Conservation (phyloP, 2,113 vertebrate species). For the Pedionomus torquatus region DNA sequence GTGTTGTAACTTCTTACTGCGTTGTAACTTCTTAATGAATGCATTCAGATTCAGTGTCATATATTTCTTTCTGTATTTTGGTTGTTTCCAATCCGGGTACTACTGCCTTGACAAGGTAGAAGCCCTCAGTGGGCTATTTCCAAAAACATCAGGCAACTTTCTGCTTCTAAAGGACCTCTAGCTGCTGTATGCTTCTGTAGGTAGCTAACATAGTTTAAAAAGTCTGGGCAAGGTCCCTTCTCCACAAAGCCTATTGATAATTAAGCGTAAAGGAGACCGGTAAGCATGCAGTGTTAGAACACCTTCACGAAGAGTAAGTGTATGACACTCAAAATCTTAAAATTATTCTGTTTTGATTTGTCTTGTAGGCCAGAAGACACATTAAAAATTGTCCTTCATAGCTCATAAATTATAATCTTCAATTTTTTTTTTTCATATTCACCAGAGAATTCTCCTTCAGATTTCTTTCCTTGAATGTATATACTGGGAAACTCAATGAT, state of each 20-base stretch:
- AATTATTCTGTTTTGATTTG: neutral
- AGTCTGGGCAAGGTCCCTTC: neutral
- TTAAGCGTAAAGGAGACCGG: neutral
- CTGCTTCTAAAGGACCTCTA: neutral
- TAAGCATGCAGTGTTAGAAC: neutral
- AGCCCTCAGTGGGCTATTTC: neutral
- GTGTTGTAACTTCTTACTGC: neutral
- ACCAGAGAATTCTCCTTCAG: neutral
- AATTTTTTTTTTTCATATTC: neutral
- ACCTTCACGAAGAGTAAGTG: neutral
- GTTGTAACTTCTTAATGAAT: neutral
- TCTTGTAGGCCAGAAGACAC: neutral
- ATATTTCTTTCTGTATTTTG: neutral
- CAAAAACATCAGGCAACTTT: neutral
- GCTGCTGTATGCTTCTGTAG: neutral
- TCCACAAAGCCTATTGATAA: neutral
- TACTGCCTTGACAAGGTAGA: neutral
- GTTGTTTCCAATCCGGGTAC: neutral
- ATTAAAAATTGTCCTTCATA: neutral
- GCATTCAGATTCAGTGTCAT: fast-evolving
- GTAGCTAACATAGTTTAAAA: neutral
- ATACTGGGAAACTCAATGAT: neutral
- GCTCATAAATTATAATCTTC: neutral
- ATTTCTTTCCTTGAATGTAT: neutral
- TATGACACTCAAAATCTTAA: neutral